Base-by-base conservation (phyloP, 2,113 vertebrate species). In the Phaetusa simplex region DNA sequence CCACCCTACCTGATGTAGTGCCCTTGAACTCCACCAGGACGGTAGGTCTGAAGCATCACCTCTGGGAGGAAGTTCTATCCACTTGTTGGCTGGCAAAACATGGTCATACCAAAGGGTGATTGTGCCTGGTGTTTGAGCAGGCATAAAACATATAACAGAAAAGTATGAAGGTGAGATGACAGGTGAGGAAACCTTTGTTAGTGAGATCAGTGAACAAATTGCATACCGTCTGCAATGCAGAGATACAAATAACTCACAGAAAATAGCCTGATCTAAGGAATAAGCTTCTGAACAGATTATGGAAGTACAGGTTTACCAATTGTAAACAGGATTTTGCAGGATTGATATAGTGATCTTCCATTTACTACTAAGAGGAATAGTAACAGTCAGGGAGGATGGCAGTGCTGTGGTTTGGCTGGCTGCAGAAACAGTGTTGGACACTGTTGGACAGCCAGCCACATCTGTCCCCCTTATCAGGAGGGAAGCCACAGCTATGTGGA, bases 171-270 rank as follows among this genome's bases (percentile, higher is more conserved):
- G 26, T 53, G 42, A 91, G 19, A 26, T 71, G 56, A 64, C 26
- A 78, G 30, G 12, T 76, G n/a, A 74, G 12, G 16, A 88, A 82
- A 82, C 2, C 8, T 42, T 69, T 76, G 16, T 36, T 59, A 70
- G 50, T 79, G 87, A 96, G 14, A 90, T 40, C 47, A 56, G 81
- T 53, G 62, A 93, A 69, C 13, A 94, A 95, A 85, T 45, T 83
- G 38, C 14, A 34, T 83, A 55, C 89, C 74, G 85, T 93, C 90
- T 94, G 90, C 62, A 82, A 22, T 30, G 42, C 53, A 85, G 36
- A 58, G 52, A 80, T 65, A 77, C 53, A 97, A 92, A 90, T 92
- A 96, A 70, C 93, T 82, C 52, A 59, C n/a, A 84, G 56, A 79
- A 92, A 86, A 90, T 45, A 74, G 30, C 17, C 7, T 66, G 7